Conservation (phyloP, 2,797 vertebrate species). For the Hypotaenidia okinawae region DNA sequence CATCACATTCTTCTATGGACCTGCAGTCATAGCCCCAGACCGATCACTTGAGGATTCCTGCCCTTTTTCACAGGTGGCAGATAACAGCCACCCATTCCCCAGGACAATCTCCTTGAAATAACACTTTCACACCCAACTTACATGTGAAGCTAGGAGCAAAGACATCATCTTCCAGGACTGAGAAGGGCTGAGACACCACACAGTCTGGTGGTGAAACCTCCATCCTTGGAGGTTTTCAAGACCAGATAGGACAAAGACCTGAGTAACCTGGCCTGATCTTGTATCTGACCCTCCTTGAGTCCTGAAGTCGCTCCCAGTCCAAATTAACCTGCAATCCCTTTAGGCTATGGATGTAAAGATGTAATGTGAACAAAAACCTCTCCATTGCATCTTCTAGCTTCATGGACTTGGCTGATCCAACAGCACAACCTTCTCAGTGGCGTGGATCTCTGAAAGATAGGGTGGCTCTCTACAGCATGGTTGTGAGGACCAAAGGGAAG, state of each 20-base stretch:
- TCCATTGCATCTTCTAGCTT: neutral
- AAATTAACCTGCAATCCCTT: neutral
- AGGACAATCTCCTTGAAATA: neutral
- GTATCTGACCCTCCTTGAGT: neutral
- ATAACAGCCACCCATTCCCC: neutral
- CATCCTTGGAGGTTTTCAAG: neutral
- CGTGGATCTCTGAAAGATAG: neutral
- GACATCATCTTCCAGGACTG: neutral
- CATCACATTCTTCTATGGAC: neutral
- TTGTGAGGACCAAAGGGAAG: neutral
- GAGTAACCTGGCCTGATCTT: neutral
- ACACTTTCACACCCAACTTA: neutral
- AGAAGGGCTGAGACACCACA: neutral
- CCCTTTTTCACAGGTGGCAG: neutral
- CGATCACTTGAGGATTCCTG: neutral
- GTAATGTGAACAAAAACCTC: rapidly evolving
- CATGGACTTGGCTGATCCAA: neutral
- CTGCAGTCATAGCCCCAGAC: neutral
- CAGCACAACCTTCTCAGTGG: neutral
- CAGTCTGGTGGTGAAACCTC: neutral
- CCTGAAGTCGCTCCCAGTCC: neutral
- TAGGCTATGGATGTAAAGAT: rapidly evolving
- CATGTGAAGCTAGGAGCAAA: neutral
- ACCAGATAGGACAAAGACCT: neutral
- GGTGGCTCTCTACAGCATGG: no score